Percentiles rank a stretch among this genome's conserved stretches.
Conservation (phyloP, 2,113 vertebrate genomes). For the Opisthocomus hoazin region DNA sequence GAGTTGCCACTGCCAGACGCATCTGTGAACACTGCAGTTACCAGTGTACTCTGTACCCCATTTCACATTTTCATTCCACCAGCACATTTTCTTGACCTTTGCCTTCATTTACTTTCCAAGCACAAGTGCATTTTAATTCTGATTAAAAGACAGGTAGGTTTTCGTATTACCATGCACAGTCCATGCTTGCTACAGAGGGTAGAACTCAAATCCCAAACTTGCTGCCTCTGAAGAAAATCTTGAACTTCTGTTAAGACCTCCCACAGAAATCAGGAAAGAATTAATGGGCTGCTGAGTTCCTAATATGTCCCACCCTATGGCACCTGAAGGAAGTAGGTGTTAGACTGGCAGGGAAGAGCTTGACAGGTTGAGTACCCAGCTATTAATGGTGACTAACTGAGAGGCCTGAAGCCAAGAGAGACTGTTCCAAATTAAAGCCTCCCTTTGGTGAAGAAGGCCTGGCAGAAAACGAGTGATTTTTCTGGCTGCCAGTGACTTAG, state of each 20-base stretch:
- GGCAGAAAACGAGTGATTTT: conserved; percentile 3
- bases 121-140: background rate
- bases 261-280: conserved; percentile 50
- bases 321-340: conserved; percentile 43
- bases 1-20: background rate
- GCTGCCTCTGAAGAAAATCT: background rate
- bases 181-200: background rate
- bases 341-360: conserved; percentile 30
- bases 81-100: background rate
- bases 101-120: background rate
- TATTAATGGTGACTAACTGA: conserved; percentile 6
- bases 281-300: conserved; percentile 55
- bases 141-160: background rate
- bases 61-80: background rate
- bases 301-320: conserved; percentile 23
- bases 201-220: background rate
- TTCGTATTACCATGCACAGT: background rate
- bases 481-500: background rate
- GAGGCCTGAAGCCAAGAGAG: background rate
- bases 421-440: background rate
- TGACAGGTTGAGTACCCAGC: conserved; percentile 42
- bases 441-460: background rate
- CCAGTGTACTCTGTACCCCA: background rate
- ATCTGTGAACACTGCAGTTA: background rate
- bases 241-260: conserved; percentile 20